A percentile compares a stretch with the other conserved stretches of the same genome.
Conservation (phyloP, 2,797 vertebrate species). For the Paguma larvata region DNA sequence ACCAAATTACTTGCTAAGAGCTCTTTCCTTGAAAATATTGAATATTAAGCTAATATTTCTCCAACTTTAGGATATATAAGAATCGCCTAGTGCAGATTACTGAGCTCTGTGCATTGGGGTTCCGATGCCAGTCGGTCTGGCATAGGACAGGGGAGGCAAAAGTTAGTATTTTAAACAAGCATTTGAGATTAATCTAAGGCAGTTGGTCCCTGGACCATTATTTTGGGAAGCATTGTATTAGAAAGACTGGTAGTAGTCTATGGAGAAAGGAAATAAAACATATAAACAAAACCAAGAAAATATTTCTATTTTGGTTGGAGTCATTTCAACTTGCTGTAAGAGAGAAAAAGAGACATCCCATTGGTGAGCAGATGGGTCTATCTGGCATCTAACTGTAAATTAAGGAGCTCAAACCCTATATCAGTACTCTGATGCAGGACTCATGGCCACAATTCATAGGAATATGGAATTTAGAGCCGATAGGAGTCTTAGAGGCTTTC, state of each 20-base stretch:
- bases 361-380: not conserved
- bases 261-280: slow-evolving; percentile 31
- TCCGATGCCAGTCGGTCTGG: not conserved
- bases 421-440: not conserved
- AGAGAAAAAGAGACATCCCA: not conserved
- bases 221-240: slow-evolving; percentile 52
- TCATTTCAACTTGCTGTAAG: not conserved
- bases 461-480: not conserved
- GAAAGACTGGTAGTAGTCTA: not conserved
- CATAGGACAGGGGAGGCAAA: not conserved
- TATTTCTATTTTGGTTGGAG: not conserved
- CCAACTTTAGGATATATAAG: not conserved
- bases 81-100: not conserved
- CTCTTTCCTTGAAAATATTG: not conserved
- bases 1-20: not conserved
- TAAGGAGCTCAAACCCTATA: not conserved
- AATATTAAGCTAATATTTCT: not conserved
- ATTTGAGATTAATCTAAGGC: not conserved
- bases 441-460: not conserved
- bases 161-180: not conserved
- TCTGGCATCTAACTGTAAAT: not conserved
- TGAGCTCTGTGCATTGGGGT: not conserved
- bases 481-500: not conserved
- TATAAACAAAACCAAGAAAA: not conserved
- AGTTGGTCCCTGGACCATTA: not conserved